Evolutionary conservation across 2,888 invertebrate species (phyloP).

Genomic region (Parnassius smintheus): DNA sequence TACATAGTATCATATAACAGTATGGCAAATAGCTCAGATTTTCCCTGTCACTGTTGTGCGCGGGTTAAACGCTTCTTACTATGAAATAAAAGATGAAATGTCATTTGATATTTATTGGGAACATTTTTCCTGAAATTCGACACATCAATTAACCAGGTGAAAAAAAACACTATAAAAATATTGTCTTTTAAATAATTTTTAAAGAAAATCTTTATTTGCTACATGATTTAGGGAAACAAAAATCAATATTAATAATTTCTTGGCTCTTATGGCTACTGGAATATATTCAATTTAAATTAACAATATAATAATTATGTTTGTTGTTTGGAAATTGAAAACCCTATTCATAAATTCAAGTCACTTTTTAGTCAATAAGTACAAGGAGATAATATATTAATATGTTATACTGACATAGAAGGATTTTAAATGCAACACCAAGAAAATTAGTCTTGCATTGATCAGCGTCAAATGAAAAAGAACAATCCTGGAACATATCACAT

Average conservation of each 20-base stretch:
- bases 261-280: conserved; percentile 31
- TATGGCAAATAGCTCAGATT: conserved; percentile 35
- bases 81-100: conserved; percentile 47
- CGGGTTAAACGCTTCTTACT: conserved; percentile 19
- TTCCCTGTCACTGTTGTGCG: conserved; percentile 20
- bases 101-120: conserved; percentile 68
- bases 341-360: not conserved
- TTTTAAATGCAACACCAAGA: too few species aligned
- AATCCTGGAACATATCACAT: too few species aligned
- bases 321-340: conserved; percentile 9
- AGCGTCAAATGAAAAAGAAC: too few species aligned
- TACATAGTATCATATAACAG: conserved; percentile 37
- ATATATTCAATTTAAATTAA: conserved; percentile 15
- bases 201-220: conserved; percentile 33
- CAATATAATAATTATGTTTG: not conserved
- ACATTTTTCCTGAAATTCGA: conserved; percentile 49
- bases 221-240: conserved; percentile 10
- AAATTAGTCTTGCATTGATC: too few species aligned
- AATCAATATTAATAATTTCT: conserved; percentile 20
- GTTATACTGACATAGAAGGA: too few species aligned
- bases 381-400: not conserved
- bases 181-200: conserved; percentile 54
- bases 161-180: conserved; percentile 74
- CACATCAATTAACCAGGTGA: conserved; percentile 47
- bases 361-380: conserved; percentile 9